Conservation (phyloP, 2,113 vertebrate genomes). For the Chitala chitala region DNA sequence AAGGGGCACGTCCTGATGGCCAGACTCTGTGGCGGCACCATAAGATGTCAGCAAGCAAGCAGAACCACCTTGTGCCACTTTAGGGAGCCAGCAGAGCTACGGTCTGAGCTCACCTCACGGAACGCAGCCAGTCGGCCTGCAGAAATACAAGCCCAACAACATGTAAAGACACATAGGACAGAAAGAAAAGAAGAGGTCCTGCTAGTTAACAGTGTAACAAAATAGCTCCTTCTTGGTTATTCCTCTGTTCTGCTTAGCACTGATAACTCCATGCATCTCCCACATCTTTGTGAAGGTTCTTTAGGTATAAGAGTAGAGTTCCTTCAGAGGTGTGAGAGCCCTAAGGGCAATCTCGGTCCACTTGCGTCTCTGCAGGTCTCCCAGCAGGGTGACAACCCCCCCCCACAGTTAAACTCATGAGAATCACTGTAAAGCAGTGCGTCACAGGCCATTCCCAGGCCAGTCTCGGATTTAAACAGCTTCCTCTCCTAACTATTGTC, state of each 20-base stretch:
- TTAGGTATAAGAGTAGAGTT: too few species aligned
- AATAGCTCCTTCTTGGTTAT: too few species aligned
- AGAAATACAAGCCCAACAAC: too few species aligned
- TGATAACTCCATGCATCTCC: not conserved
- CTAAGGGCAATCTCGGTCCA: not conserved
- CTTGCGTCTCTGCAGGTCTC: not conserved
- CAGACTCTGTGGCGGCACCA: not conserved
- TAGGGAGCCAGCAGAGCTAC: too few species aligned
- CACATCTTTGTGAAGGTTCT: too few species aligned
- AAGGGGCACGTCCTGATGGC: too few species aligned
- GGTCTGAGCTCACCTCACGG: too few species aligned
- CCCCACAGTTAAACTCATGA: not conserved
- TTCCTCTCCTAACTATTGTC: constrained; percentile 28
- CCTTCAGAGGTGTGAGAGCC: not conserved
- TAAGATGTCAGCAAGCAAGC: too few species aligned
- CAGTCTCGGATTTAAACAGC: constrained; percentile 15
- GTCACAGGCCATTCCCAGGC: not conserved
- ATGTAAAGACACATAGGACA: too few species aligned
- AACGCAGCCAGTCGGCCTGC: too few species aligned
- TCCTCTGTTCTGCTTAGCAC: not conserved
- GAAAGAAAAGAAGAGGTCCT: too few species aligned
- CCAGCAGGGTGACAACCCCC: not conserved
- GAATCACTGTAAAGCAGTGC: not conserved
- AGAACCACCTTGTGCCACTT: not conserved
- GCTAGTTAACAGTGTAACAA: too few species aligned